Conservation (phyloP, 2,888 invertebrate species). For the Nebria salina region DNA sequence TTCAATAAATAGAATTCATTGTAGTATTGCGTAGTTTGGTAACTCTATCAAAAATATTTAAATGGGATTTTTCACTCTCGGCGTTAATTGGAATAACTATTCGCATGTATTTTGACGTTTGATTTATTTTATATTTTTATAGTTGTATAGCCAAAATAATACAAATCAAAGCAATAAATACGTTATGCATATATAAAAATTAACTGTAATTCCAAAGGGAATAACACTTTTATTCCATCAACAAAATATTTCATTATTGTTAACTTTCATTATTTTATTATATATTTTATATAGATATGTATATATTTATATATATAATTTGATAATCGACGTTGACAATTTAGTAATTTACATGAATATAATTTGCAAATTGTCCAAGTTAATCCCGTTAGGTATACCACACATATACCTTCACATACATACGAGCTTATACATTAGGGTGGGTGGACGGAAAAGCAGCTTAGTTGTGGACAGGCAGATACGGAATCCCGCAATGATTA, state of each 20-base stretch:
- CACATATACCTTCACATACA: not conserved
- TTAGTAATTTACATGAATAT: not conserved
- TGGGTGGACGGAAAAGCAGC: slow-evolving; percentile 5
- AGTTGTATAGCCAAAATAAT: not conserved
- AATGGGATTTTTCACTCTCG: not conserved
- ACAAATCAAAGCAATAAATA: not conserved
- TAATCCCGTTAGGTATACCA: not conserved
- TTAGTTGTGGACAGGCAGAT: slow-evolving; percentile 12
- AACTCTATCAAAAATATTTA: not conserved
- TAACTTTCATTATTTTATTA: no score
- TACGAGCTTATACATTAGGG: not conserved
- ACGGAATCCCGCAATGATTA: slow-evolving; percentile 15
- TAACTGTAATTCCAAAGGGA: no score
- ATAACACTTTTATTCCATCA: no score
- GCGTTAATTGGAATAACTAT: not conserved
- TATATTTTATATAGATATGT: not conserved
- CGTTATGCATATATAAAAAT: no score
- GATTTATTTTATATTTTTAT: not conserved
- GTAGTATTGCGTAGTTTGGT: not conserved
- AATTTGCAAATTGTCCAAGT: not conserved
- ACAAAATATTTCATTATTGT: no score
- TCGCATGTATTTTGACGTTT: not conserved
- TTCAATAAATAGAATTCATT: not conserved
- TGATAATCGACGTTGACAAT: not conserved
- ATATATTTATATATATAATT: not conserved